phyloP scores from a whole-genome alignment of 2,113 vertebrate genomes.

The Accipiter cooperii region DNA sequence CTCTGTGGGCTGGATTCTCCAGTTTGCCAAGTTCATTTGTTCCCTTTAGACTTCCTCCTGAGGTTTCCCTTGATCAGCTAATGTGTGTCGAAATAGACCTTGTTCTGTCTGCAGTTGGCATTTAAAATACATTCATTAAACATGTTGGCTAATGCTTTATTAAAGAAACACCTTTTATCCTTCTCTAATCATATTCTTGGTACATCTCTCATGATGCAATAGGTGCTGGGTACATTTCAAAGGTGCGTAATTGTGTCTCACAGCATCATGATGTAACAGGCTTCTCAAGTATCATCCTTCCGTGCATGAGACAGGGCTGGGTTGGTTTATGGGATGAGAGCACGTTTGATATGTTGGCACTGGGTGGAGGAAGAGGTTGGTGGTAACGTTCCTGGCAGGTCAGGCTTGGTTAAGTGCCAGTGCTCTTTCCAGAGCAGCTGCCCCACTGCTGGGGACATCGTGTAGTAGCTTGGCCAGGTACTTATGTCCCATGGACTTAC shows the following conservation, averaged over 20 bases:
- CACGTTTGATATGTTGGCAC: conserved; percentile 4
- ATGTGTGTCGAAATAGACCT: conserved; percentile 16
- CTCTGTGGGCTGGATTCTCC: conserved; percentile 4
- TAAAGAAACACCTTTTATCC: conserved; percentile 50
- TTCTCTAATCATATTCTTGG: conserved; percentile 40
- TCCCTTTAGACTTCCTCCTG: conserved; percentile 13
- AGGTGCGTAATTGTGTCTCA: conserved; percentile 6
- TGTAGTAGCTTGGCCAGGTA: not conserved
- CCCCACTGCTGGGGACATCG: not conserved
- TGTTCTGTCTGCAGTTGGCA: conserved; percentile 6
- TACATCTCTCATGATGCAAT: conserved; percentile 46
- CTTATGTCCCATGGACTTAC: not conserved
- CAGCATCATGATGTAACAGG: conserved; percentile 6
- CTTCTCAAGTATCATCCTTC: conserved; percentile 18
- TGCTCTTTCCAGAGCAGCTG: not conserved
- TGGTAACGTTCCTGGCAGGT: not conserved
- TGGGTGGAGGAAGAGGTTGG: not conserved
- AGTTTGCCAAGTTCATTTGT: conserved; percentile 32
- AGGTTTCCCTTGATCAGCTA: conserved; percentile 45
- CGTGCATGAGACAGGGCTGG: not conserved
- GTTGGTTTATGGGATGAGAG: not conserved
- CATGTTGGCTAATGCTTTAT: conserved; percentile 8
- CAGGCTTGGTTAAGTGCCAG: not conserved
- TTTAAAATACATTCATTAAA: conserved; percentile 40
- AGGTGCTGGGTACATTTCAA: conserved; percentile 17